Evolutionary conservation across 2,113 vertebrate genomes (phyloP).

Genomic region (Sinosuthora webbiana): DNA sequence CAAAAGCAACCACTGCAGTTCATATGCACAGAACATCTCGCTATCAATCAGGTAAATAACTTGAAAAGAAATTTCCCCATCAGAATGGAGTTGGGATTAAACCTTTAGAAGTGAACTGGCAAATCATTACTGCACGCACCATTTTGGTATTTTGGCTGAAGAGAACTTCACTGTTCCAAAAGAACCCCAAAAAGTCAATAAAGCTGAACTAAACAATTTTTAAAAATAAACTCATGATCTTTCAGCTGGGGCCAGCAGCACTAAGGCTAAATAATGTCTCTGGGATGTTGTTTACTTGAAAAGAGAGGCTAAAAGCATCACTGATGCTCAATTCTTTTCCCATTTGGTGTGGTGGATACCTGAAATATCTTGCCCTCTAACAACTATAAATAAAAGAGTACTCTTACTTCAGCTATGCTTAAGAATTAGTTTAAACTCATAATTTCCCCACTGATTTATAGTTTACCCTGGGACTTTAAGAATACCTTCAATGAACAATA

Average conservation of each 20-base stretch:
- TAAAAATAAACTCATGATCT: not conserved
- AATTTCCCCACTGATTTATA: not conserved
- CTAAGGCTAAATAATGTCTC: not conserved
- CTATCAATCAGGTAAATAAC: constrained; percentile 9
- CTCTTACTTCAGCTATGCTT: not conserved
- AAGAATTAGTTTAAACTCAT: not conserved
- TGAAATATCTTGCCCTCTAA: not conserved
- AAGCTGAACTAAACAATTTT: not conserved
- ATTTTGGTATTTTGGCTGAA: not conserved
- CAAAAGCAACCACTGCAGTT: not conserved
- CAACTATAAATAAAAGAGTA: not conserved
- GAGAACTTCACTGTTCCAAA: not conserved
- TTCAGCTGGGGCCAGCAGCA: not conserved
- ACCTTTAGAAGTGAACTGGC: not conserved
- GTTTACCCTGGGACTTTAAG: not conserved
- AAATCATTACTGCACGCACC: not conserved
- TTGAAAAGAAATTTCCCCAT: not conserved
- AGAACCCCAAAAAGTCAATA: not conserved
- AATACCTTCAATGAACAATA: not conserved
- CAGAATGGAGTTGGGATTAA: not conserved
- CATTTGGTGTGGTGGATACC: not conserved
- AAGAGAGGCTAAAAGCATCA: not conserved
- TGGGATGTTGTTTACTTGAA: not conserved
- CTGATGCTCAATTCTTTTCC: not conserved
- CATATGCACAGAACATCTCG: not conserved